phyloP scores from a whole-genome alignment of 2,888 invertebrate genomes.

The Euspilapteryx auroguttella region DNA sequence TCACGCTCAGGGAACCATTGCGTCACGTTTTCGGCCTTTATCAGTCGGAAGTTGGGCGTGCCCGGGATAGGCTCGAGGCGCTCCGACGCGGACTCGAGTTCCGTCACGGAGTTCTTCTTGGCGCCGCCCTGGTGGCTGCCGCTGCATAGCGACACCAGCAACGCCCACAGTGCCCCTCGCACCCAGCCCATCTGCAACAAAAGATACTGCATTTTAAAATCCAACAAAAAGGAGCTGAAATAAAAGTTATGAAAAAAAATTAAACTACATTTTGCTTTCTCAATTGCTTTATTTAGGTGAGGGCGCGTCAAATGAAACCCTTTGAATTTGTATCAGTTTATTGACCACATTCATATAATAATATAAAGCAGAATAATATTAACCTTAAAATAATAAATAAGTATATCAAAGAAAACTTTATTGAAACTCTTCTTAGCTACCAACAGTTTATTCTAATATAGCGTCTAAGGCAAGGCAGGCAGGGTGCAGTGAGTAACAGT shows the following conservation, averaged over 20 bases:
- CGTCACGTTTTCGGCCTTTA: constrained; percentile 58
- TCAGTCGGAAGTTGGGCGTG: constrained; percentile 57
- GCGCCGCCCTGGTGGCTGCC: constrained; percentile 34
- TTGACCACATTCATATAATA: too few relatives aligned
- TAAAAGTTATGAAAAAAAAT: constrained; percentile 22
- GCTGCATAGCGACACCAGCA: constrained; percentile 19
- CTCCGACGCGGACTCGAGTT: constrained; percentile 29
- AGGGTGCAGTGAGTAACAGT: too few relatives aligned
- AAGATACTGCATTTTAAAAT: constrained; percentile 23
- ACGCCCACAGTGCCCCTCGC: constrained; percentile 25
- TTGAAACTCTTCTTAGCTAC: too few relatives aligned
- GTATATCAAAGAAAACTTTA: too few relatives aligned
- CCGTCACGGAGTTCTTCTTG: constrained; percentile 36
- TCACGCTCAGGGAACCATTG: constrained; percentile 65
- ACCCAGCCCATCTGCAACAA: constrained; percentile 50
- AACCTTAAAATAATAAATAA: too few relatives aligned
- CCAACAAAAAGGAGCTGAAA: constrained; percentile 7
- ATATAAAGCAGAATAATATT: too few relatives aligned
- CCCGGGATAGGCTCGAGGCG: constrained; percentile 58
- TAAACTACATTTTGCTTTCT: constrained; percentile 49
- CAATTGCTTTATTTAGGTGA: constrained; percentile 48
- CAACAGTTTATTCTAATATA: too few relatives aligned
- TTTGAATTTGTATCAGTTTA: constrained; percentile 36
- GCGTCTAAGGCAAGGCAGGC: too few relatives aligned
- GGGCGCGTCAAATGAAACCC: constrained; percentile 54